phyloP scores from a whole-genome alignment of 2,888 invertebrate species.

The Dasypogon diadema region DNA sequence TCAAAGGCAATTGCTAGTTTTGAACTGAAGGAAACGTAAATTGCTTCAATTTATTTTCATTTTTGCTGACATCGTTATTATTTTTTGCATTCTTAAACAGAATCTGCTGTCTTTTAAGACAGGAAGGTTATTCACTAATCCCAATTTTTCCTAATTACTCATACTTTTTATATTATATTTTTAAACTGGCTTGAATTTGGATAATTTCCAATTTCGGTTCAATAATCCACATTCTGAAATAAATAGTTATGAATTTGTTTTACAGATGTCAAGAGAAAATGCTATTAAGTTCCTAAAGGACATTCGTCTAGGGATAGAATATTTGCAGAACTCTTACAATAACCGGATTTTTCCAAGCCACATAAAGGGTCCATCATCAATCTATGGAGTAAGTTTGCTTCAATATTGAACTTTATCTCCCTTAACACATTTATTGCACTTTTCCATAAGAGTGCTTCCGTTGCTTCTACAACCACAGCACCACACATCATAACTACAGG shows the following conservation, averaged over 20 bases:
- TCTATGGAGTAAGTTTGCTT: not conserved
- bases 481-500: slow-evolving; percentile 53
- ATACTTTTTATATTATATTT: too few species aligned
- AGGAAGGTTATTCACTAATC: too few species aligned
- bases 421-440: not conserved
- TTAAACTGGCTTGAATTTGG: too few species aligned
- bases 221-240: not conserved
- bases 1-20: too few species aligned
- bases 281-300: slow-evolving; percentile 81
- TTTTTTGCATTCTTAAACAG: too few species aligned
- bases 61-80: too few species aligned
- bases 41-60: too few species aligned
- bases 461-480: slow-evolving; percentile 40
- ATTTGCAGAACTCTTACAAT: slow-evolving; percentile 72
- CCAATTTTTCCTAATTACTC: too few species aligned
- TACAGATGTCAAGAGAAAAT: slow-evolving; percentile 80
- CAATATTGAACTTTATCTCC: not conserved
- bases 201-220: too few species aligned
- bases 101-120: too few species aligned
- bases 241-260: slow-evolving; percentile 30
- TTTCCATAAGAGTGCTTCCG: not conserved
- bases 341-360: slow-evolving; percentile 63
- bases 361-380: slow-evolving; percentile 6
- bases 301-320: slow-evolving; percentile 80
- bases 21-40: too few species aligned